Conservation (phyloP, 2,113 vertebrate species). For the Ia io region DNA sequence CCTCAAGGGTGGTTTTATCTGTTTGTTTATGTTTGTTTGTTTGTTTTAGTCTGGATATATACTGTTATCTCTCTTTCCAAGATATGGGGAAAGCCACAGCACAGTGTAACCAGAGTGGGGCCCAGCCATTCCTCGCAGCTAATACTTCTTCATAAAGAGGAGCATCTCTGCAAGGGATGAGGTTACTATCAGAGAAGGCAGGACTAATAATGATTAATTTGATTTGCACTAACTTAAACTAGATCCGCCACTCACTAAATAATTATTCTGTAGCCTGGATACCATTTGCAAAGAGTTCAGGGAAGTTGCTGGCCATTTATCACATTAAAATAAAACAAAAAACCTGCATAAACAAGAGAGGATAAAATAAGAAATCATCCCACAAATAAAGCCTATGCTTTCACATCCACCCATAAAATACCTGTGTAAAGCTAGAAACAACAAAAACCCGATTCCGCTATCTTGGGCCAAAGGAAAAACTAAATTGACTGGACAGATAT, state of each 20-base stretch:
- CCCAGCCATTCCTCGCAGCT: constrained; percentile 66
- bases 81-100: constrained; percentile 43
- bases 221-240: constrained; percentile 80
- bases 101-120: constrained; percentile 48
- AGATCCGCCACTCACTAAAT: constrained; percentile 81
- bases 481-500: background rate
- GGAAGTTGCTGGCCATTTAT: constrained; percentile 69
- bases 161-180: constrained; percentile 79
- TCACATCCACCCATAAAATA: constrained; percentile 39
- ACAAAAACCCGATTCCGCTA: background rate
- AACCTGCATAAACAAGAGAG: constrained; percentile 14
- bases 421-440: constrained; percentile 31
- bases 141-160: constrained; percentile 81
- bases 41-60: constrained; percentile 46
- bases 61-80: constrained; percentile 61
- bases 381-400: constrained; percentile 56
- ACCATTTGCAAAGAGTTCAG: constrained; percentile 75
- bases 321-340: constrained; percentile 76
- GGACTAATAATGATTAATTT: constrained; percentile 86
- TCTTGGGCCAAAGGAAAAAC: background rate
- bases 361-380: constrained; percentile 60
- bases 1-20: background rate
- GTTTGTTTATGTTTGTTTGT: background rate
- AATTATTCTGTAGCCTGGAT: constrained; percentile 84
- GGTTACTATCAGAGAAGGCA: constrained; percentile 80